Evolutionary conservation across 2,797 vertebrate genomes (phyloP).

Genomic region (Trematomus bernacchii): DNA sequence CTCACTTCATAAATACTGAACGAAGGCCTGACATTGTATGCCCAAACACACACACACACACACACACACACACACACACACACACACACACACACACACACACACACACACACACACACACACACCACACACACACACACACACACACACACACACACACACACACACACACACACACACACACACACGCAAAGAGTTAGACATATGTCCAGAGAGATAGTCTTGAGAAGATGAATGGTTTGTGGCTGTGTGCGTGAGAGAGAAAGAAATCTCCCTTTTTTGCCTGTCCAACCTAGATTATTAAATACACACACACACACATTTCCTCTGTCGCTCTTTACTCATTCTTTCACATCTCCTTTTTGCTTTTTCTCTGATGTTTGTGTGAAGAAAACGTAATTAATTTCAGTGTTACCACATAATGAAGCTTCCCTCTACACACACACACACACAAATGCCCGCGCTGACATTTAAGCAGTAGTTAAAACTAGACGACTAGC

Average conservation of each 20-base stretch:
- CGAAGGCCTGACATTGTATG: conserved; percentile 15
- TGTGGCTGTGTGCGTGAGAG: not conserved
- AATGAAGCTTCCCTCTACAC: conserved; percentile 38
- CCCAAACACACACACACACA: conserved; percentile 2
- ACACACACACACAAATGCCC: not conserved
- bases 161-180: conserved; percentile 8
- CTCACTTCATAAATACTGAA: conserved; percentile 58
- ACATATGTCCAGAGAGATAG: no score
- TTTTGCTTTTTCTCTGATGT: conserved; percentile 48
- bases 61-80: conserved; percentile 14
- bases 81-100: conserved; percentile 10
- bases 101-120: not conserved
- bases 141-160: conserved; percentile 14
- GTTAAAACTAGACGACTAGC: conserved; percentile 36
- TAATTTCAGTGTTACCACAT: conserved; percentile 53
- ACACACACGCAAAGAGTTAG: not conserved
- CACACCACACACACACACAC: conserved; percentile 8
- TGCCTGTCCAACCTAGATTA: conserved; percentile 20
- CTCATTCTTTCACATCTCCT: conserved; percentile 54
- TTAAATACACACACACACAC: conserved; percentile 36
- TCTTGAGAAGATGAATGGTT: not conserved
- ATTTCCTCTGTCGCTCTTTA: conserved; percentile 34
- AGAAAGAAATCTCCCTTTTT: conserved; percentile 4
- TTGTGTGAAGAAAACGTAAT: conserved; percentile 50
- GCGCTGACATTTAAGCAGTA: conserved; percentile 42